Evolutionary conservation across 1,140 invertebrate species (phyloP).

Genomic region (Diorhabda carinulata): DNA sequence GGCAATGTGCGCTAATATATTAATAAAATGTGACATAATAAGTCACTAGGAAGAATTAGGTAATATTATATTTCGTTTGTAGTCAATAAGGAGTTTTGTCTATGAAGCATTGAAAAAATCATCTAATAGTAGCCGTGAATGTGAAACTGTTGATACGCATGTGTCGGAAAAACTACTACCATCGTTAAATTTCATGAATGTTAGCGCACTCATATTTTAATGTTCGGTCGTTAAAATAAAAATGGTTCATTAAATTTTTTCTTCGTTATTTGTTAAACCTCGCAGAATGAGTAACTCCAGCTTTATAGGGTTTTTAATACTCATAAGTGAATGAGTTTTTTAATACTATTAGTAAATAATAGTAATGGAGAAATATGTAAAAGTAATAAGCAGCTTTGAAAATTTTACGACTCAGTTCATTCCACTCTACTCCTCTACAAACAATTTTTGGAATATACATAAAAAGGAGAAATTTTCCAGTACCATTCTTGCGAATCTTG

Average conservation of each 20-base stretch:
- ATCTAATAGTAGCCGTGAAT: too few relatives aligned
- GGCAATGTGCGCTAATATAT: too few relatives aligned
- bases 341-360: slow-evolving; percentile 1
- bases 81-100: too few relatives aligned
- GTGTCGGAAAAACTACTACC: background rate
- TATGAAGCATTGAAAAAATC: too few relatives aligned
- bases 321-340: background rate
- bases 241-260: background rate
- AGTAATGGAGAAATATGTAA: background rate
- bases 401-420: too few relatives aligned
- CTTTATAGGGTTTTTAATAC: background rate
- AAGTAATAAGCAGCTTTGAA: background rate
- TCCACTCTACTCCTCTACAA: too few relatives aligned
- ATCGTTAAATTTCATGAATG: background rate
- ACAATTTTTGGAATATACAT: too few relatives aligned
- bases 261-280: background rate
- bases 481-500: too few relatives aligned
- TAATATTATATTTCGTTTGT: too few relatives aligned
- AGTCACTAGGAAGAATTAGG: too few relatives aligned
- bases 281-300: background rate
- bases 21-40: too few relatives aligned
- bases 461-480: too few relatives aligned
- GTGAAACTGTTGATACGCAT: background rate
- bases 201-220: slow-evolving; percentile 1
- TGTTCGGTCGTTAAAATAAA: background rate